Evolutionary conservation across 2,797 vertebrate species (phyloP), one percentile per base, ranked within the genome.

Genomic region (Phyllotis vaccarum): DNA sequence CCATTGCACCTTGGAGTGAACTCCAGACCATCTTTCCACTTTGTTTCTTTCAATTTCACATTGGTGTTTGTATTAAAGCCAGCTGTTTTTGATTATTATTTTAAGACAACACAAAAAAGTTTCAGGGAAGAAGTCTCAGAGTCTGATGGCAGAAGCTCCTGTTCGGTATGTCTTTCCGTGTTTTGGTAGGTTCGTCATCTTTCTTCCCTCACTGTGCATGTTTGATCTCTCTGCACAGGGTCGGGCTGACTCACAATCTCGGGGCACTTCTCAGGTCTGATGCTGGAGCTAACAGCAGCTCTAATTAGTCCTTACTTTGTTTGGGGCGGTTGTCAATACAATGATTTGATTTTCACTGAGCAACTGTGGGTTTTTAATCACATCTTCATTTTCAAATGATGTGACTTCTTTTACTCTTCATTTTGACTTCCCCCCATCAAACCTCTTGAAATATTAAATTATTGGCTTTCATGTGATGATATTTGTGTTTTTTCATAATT

Each of bases 301-400:
- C 5, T 66, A 29, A 46, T 66, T 89, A 58, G 43, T 19, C 12
- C 9, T 43, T 60, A 34, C 37, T 82, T 54, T 21, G 40, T 16
- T 49, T 54, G 17, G 12, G 58, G 72, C 10, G 52, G 17, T 22
- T 62, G 64, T 24, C 70, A 68, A 4, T 93, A n/a, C 14, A 91
- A 37, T 34, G 19, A 49, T 80, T 80, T 80, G 75, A 60, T 56
- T 94, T 94, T 76, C 43, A 86, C 49, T 40, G 52, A 82, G 3
- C 11, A 78, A 0, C 10, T 14, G 1, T 16, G 46, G 6, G 43
- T n/a, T 62, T 37, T 49, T 43, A 24, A 3, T n/a, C 46, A 86
- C 4, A 19, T 66, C 46, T 86, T 90, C 80, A 72, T 83, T 76
- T 75, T 52, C 46, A 43, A 54, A 27, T 68, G 24, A 83, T 13